phyloP scores from a whole-genome alignment of 2,888 invertebrate genomes.

The Teleiodes luculella region DNA sequence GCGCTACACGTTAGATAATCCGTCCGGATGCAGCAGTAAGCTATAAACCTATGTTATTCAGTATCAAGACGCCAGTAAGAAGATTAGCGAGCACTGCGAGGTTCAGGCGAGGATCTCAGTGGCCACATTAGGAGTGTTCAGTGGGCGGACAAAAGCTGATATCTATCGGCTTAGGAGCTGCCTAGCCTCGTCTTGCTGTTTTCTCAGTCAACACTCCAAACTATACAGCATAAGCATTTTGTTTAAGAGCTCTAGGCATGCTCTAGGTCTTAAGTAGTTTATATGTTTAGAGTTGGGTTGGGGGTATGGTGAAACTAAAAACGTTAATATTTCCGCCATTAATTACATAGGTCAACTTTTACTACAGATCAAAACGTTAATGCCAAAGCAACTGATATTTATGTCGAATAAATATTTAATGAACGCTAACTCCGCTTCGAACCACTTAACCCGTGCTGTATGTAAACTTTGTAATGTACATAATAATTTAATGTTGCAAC shows the following conservation, averaged over 20 bases:
- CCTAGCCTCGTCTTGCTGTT: not conserved
- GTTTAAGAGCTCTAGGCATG: not conserved
- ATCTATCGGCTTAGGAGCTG: constrained; percentile 29
- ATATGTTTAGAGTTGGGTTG: too few relatives aligned
- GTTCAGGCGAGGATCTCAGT: constrained; percentile 7
- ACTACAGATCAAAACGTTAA: not conserved
- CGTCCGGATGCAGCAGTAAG: constrained; percentile 52
- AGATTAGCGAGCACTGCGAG: constrained; percentile 45
- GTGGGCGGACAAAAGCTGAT: constrained; percentile 30
- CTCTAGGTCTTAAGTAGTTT: too few relatives aligned
- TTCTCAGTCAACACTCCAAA: constrained; percentile 8
- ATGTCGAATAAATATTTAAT: not conserved
- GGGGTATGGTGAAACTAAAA: too few relatives aligned
- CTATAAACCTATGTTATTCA: constrained; percentile 43
- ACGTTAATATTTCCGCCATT: not conserved
- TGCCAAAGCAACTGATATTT: not conserved
- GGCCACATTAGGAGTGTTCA: constrained; percentile 31
- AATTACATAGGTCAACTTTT: not conserved
- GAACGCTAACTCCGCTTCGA: not conserved
- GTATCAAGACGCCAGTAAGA: constrained; percentile 50
- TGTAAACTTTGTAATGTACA: not conserved
- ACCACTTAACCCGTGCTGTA: not conserved
- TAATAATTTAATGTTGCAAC: constrained; percentile 12
- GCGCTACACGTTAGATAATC: constrained; percentile 49
- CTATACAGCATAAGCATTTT: not conserved